phyloP scores from a whole-genome alignment of 2,113 vertebrate genomes.

The Notiomystis cincta region DNA sequence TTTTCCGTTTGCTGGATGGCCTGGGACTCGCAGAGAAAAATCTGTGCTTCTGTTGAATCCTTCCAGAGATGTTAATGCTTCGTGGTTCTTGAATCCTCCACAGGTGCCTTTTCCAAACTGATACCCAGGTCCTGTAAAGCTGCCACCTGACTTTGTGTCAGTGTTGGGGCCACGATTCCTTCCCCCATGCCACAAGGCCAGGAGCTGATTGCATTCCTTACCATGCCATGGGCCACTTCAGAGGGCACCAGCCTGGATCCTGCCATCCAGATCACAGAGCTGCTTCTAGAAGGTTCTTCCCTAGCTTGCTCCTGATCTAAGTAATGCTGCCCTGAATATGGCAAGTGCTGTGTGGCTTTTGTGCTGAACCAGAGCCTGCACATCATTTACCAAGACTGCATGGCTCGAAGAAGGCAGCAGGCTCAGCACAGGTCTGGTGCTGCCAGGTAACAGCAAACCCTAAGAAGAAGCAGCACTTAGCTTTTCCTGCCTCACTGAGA shows the following conservation, averaged over 20 bases:
- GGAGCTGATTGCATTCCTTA: neutral
- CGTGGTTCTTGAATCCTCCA: neutral
- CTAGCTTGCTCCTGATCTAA: neutral
- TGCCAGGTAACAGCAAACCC: neutral
- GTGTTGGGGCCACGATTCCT: neutral
- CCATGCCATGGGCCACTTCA: accelerated
- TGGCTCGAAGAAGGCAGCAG: neutral
- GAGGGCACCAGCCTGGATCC: neutral
- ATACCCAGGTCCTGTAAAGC: neutral
- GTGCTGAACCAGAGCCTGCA: neutral
- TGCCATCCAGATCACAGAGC: neutral
- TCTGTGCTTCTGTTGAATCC: neutral
- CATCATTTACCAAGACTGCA: neutral
- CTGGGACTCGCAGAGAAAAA: neutral
- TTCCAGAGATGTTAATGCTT: neutral
- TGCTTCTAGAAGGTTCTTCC: neutral
- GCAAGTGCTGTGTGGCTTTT: neutral
- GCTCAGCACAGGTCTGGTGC: neutral
- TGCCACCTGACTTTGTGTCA: neutral
- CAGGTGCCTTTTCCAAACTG: neutral
- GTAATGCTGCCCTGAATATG: neutral
- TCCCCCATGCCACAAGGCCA: accelerated
- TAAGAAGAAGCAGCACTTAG: neutral
- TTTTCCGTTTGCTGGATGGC: conserved; percentile 1
- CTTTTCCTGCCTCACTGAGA: neutral